phyloP scores from a whole-genome alignment of 2,888 invertebrate species.

The Drosophila nr. perissopoda region DNA sequence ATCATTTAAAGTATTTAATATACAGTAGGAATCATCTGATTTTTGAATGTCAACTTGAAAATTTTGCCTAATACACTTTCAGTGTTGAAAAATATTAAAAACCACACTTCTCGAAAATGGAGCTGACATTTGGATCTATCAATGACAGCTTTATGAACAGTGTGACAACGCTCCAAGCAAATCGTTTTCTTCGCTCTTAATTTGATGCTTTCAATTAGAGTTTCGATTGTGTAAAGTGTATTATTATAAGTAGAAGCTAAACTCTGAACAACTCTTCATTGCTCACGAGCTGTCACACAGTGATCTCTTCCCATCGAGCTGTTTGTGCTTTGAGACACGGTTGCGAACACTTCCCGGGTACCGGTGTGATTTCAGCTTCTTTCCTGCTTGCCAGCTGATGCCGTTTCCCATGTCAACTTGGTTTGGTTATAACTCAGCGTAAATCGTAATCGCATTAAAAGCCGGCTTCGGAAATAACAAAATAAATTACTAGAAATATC shows the following conservation, averaged over 20 bases:
- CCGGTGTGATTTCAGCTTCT: background rate
- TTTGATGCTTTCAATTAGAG: background rate
- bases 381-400: constrained; percentile 3
- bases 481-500: constrained; percentile 52
- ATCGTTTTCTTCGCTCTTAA: background rate
- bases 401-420: constrained; percentile 64
- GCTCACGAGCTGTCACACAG: background rate
- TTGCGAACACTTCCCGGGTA: constrained; percentile 20
- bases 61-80: no score
- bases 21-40: background rate
- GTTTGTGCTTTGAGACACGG: background rate
- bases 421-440: constrained; percentile 43
- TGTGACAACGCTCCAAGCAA: background rate
- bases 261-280: background rate
- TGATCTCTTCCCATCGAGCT: background rate
- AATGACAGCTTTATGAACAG: background rate
- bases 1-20: background rate
- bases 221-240: background rate
- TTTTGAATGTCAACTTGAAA: no score
- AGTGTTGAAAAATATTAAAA: background rate
- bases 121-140: background rate
- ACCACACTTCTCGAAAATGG: background rate
- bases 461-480: constrained; percentile 25
- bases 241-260: background rate
- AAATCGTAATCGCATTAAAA: constrained; percentile 69